These are phyloP conservation scores for Tadarida brasiliensis DNA, from an alignment of 2,797 vertebrate species.

Conservation along the genomic window DNA sequence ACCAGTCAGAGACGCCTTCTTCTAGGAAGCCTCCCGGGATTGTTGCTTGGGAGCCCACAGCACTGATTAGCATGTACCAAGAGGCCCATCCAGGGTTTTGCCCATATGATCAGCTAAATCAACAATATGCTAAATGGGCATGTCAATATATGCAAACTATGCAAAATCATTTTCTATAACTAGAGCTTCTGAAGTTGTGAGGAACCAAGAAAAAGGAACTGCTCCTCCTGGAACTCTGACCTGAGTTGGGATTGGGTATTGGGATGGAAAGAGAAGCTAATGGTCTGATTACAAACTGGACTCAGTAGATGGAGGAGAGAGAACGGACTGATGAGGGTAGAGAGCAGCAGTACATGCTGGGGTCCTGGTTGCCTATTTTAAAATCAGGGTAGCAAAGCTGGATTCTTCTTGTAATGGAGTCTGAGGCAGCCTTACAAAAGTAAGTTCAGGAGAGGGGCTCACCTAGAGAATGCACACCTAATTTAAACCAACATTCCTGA, in stretches of 20 bases:
- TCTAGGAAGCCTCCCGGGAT: neutral
- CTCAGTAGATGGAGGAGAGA: neutral
- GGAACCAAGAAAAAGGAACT: neutral
- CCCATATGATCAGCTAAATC: neutral
- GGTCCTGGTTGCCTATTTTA: neutral
- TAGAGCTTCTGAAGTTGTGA: neutral
- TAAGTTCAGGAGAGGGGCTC: neutral
- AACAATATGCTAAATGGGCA: neutral
- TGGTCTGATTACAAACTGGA: neutral
- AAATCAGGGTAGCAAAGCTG: neutral
- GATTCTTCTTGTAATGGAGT: neutral
- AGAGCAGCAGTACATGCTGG: neutral
- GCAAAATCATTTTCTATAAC: neutral
- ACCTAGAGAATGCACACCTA: neutral
- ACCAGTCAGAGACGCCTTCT: neutral
- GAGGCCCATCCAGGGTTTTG: neutral
- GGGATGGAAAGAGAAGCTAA: neutral
- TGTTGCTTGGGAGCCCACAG: neutral
- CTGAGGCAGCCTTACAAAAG: neutral
- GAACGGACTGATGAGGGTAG: accelerated
- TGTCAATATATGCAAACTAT: neutral
- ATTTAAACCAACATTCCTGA: neutral
- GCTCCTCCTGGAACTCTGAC: neutral
- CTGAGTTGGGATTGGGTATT: neutral
- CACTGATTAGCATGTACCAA: accelerated